phyloP scores from a whole-genome alignment of 2,888 invertebrate genomes.

The Torymus aiolomorphi region DNA sequence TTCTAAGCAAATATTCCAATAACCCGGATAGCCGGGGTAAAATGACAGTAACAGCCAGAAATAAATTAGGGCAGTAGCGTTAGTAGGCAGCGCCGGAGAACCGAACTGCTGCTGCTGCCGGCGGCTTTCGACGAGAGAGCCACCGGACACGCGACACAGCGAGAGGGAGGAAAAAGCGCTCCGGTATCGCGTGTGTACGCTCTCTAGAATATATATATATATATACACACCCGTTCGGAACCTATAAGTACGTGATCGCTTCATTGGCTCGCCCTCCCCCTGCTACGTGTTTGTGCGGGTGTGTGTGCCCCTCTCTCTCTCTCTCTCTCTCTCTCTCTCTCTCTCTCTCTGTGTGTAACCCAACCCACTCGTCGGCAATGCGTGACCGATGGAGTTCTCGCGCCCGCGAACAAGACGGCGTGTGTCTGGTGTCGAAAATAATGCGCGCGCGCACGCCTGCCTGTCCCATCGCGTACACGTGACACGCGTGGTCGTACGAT shows the following conservation, averaged over 20 bases:
- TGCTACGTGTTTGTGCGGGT: conserved; percentile 2
- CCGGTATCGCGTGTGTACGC: too few species aligned
- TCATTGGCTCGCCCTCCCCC: conserved; percentile 57
- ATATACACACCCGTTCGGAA: not conserved
- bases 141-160: conserved; percentile 34
- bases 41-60: conserved; percentile 26
- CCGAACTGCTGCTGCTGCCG: not conserved
- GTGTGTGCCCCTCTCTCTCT: too few species aligned
- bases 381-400: conserved; percentile 59
- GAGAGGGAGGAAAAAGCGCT: conserved; percentile 19
- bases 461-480: not conserved
- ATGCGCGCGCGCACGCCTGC: not conserved
- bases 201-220: too few species aligned
- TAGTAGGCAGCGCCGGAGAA: not conserved
- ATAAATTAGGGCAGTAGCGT: conserved; percentile 48
- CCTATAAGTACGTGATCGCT: conserved; percentile 59
- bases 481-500: not conserved
- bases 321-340: too few species aligned
- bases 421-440: not conserved
- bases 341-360: conserved; percentile 51
- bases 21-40: conserved; percentile 28
- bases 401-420: conserved; percentile 3
- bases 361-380: conserved; percentile 58
- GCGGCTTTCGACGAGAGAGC: conserved; percentile 21
- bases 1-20: conserved; percentile 39